Percentiles rank a stretch among this genome's conserved stretches.
These are phyloP conservation scores for Maniola hyperantus DNA, from an alignment of 2,888 invertebrate species.

Conservation along the genomic window DNA sequence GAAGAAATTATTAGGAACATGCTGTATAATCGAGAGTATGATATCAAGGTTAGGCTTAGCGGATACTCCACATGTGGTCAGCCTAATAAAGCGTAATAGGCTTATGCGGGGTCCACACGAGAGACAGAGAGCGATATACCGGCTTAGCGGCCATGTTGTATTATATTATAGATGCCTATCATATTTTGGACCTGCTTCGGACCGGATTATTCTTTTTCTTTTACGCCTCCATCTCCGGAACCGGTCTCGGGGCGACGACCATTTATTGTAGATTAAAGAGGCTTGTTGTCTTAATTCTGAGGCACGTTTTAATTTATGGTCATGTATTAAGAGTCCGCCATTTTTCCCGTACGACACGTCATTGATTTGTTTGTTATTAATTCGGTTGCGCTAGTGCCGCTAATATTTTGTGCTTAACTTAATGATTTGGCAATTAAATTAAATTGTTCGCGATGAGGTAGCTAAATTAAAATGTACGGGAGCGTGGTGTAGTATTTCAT, in stretches of 20 bases:
- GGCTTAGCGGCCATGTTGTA: slow-evolving; percentile 83
- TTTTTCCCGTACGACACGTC: slow-evolving; percentile 71
- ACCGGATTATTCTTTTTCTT: slow-evolving; percentile 80
- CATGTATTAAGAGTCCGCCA: slow-evolving; percentile 75
- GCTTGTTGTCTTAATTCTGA: slow-evolving; percentile 84
- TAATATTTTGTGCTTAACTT: slow-evolving; percentile 81
- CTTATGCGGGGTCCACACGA: slow-evolving; percentile 53
- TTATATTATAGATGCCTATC: slow-evolving; percentile 83
- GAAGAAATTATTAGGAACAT: slow-evolving; percentile 45
- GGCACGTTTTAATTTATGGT: slow-evolving; percentile 80
- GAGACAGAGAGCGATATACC: slow-evolving; percentile 67
- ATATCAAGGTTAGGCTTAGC: slow-evolving; percentile 83
- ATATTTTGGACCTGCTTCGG: slow-evolving; percentile 81
- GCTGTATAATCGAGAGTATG: slow-evolving; percentile 76
- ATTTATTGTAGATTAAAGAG: slow-evolving; percentile 84
- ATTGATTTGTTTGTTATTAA: slow-evolving; percentile 79
- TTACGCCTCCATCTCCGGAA: slow-evolving; percentile 77
- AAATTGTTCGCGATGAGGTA: slow-evolving; percentile 79
- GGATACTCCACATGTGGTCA: slow-evolving; percentile 83
- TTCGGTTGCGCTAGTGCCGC: slow-evolving; percentile 71
- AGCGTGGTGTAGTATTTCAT: slow-evolving; percentile 62
- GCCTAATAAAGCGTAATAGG: slow-evolving; percentile 77
- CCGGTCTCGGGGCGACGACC: slow-evolving; percentile 79
- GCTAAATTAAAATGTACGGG: slow-evolving; percentile 77
- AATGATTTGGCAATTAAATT: slow-evolving; percentile 83